These are phyloP conservation scores for Oreochromis mossambicus DNA, from an alignment of 2,797 vertebrate species.

Conservation along the genomic window DNA sequence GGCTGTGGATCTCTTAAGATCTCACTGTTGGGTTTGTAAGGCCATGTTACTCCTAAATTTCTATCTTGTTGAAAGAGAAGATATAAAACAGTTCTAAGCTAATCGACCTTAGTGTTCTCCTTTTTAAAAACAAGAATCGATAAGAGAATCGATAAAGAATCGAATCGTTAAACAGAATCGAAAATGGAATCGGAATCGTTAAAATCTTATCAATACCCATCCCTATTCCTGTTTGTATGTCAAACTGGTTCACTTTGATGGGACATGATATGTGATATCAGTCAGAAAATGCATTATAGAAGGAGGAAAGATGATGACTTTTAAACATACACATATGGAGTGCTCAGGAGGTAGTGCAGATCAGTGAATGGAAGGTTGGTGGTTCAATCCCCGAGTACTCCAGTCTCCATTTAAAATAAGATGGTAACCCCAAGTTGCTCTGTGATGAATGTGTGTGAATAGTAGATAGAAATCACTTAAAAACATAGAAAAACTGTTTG, in stretches of 20 bases:
- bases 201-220: too few species aligned
- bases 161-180: too few species aligned
- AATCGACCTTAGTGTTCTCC: too few species aligned
- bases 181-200: too few species aligned
- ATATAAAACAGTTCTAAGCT: too few species aligned
- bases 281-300: not conserved
- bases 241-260: not conserved
- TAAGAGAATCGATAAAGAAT: too few species aligned
- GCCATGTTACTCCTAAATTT: too few species aligned
- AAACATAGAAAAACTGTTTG: not conserved
- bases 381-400: accelerated
- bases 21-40: too few species aligned
- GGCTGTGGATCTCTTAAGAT: too few species aligned
- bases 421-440: not conserved
- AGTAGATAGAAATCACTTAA: not conserved
- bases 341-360: not conserved
- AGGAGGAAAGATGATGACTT: not conserved
- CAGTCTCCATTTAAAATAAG: not conserved
- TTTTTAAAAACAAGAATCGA: too few species aligned
- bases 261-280: not conserved
- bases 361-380: not conserved
- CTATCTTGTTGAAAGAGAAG: too few species aligned
- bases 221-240: not conserved
- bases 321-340: not conserved
- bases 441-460: not conserved